Evolutionary conservation across 1,140 invertebrate species (phyloP).

Genomic region (Procambarus clarkii): DNA sequence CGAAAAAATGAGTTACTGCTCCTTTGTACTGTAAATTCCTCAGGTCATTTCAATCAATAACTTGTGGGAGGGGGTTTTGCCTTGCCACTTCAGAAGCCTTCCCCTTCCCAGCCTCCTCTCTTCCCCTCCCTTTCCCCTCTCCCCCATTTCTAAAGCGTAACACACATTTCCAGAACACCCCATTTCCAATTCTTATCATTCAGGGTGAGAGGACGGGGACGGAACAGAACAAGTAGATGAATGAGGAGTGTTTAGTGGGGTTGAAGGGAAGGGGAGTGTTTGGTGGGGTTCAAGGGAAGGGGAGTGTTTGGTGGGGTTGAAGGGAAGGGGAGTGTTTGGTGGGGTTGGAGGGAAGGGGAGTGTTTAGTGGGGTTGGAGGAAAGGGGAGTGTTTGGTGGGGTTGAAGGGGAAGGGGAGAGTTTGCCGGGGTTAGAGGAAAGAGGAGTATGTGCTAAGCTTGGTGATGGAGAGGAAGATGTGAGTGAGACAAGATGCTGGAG

Average conservation of each 20-base stretch:
- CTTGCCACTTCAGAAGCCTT: neutral
- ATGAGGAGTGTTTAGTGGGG: too few species aligned
- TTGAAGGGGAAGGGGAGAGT: neutral
- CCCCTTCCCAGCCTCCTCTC: neutral
- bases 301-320: too few species aligned
- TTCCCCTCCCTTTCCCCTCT: neutral
- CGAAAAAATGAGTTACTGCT: conserved; percentile 55
- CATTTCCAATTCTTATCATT: conserved; percentile 26
- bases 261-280: neutral
- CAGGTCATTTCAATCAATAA: conserved; percentile 52
- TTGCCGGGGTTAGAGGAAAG: neutral
- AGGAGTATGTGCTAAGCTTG: too few species aligned
- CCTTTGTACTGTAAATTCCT: conserved; percentile 50
- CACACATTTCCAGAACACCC: conserved; percentile 29
- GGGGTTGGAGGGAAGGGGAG: neutral
- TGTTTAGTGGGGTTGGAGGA: neutral
- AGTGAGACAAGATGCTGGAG: neutral
- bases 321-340: too few species aligned
- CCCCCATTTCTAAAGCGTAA: too few species aligned
- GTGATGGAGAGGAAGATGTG: neutral
- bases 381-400: neutral
- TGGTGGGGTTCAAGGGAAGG: too few species aligned
- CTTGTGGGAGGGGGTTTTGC: conserved; percentile 29
- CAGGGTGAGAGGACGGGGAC: neutral
- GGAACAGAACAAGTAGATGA: conserved; percentile 8